phyloP scores from a whole-genome alignment of 2,797 vertebrate species.

The Syndactyla subalaris region DNA sequence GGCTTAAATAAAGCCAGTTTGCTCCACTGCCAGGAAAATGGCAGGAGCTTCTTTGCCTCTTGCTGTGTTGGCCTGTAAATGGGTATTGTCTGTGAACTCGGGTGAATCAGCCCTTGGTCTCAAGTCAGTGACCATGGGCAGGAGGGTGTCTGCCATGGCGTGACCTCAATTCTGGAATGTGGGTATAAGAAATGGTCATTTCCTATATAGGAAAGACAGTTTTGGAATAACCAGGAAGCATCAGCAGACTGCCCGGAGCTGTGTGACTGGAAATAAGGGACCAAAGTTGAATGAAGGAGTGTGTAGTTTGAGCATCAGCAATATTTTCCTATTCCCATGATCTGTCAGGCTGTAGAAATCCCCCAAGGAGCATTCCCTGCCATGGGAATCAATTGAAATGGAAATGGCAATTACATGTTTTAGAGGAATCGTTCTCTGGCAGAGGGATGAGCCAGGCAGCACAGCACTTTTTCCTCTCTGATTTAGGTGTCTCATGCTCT shows the following conservation, averaged over 20 bases:
- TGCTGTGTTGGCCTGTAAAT: accelerated
- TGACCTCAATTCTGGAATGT: not conserved
- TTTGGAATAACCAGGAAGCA: not conserved
- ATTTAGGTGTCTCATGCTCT: not conserved
- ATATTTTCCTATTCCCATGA: constrained; percentile 28
- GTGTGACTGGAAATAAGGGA: not conserved
- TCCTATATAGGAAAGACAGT: not conserved
- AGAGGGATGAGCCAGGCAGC: not conserved
- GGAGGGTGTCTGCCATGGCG: not conserved
- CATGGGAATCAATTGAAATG: constrained; percentile 50
- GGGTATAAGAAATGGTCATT: not conserved
- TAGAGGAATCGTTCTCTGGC: constrained; percentile 17
- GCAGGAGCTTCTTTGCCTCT: not conserved
- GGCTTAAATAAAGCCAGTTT: not conserved
- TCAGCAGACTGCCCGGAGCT: not conserved
- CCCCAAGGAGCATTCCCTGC: constrained; percentile 35
- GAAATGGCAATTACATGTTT: constrained; percentile 8
- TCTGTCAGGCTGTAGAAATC: constrained; percentile 27
- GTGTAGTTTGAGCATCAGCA: not conserved
- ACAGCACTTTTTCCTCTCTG: not conserved
- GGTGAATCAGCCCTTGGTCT: not conserved
- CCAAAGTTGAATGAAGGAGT: not conserved
- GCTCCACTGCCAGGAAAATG: not conserved
- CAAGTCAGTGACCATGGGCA: not conserved
- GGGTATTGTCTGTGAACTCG: not conserved